Conservation (phyloP, 1,140 invertebrate species). For the Pseudobourletiella spinata region DNA sequence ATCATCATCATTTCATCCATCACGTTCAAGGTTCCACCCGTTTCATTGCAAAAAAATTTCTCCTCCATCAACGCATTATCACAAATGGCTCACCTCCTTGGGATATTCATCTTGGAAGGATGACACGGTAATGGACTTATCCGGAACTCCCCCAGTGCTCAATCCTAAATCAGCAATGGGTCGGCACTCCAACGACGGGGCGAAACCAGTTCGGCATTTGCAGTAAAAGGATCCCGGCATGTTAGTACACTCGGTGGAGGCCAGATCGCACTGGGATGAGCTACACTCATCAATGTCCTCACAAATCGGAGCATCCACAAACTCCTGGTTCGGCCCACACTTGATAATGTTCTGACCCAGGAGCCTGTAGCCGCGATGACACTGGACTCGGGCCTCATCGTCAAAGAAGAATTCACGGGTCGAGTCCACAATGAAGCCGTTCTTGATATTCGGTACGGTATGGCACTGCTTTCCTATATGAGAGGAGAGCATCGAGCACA, state of each 20-base stretch:
- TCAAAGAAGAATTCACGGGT: slow-evolving; percentile 69
- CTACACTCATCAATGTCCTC: slow-evolving; percentile 63
- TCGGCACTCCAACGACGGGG: slow-evolving; percentile 77
- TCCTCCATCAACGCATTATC: no score
- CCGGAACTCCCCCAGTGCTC: slow-evolving; percentile 78
- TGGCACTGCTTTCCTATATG: slow-evolving; percentile 63
- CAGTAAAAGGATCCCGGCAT: slow-evolving; percentile 84
- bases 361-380: slow-evolving; percentile 77
- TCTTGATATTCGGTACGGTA: slow-evolving; percentile 69
- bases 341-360: slow-evolving; percentile 76
- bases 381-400: slow-evolving; percentile 86
- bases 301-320: slow-evolving; percentile 50
- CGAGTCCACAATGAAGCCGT: slow-evolving; percentile 71
- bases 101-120: slow-evolving; percentile 67
- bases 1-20: slow-evolving; percentile 26
- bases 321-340: slow-evolving; percentile 75
- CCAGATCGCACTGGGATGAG: slow-evolving; percentile 76
- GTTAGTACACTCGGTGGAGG: slow-evolving; percentile 85
- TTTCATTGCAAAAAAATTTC: no score
- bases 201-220: slow-evolving; percentile 76
- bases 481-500: not conserved
- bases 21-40: no score
- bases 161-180: slow-evolving; percentile 79
- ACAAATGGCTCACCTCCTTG: slow-evolving; percentile 61
- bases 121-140: slow-evolving; percentile 78